Conservation (phyloP, 2,113 vertebrate genomes). For the crab-eating macaque (Macaca fascicularis) region DNA sequence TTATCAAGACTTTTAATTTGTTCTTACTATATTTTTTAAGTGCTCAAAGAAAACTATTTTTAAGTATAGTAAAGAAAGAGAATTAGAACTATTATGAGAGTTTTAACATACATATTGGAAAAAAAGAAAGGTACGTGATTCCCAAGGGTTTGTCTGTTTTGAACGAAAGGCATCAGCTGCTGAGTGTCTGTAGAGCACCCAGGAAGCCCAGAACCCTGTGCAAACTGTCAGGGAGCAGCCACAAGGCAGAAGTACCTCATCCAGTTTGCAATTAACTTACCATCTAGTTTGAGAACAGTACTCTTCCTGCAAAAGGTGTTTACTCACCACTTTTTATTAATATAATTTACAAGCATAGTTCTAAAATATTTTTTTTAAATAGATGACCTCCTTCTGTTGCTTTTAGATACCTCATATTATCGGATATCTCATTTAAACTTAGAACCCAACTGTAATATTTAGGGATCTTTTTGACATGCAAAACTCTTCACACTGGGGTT, state of each 20-base stretch:
- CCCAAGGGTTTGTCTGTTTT: not conserved
- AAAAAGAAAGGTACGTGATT: not conserved
- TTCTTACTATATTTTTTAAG: not conserved
- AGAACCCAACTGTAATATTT: not conserved
- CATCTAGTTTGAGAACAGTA: not conserved
- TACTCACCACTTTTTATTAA: not conserved
- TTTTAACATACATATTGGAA: not conserved
- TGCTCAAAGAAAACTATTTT: not conserved
- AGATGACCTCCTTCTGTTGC: not conserved
- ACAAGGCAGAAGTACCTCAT: fast-evolving
- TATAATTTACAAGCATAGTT: not conserved
- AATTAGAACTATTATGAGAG: not conserved
- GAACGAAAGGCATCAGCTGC: not conserved
- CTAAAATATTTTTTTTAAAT: conserved; percentile 5
- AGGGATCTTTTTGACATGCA: not conserved
- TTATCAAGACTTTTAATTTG: not conserved
- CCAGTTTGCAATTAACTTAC: not conserved
- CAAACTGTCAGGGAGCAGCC: not conserved
- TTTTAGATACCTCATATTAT: not conserved
- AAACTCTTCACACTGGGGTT: not conserved
- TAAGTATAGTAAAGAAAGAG: not conserved
- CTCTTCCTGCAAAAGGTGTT: not conserved
- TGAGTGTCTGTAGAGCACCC: fast-evolving
- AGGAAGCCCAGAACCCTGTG: not conserved
- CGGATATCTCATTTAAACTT: not conserved